Percentiles rank a stretch among this genome's conserved stretches.
Evolutionary conservation across 2,113 vertebrate species (phyloP).

Genomic region (Odontophorus gujanensis): DNA sequence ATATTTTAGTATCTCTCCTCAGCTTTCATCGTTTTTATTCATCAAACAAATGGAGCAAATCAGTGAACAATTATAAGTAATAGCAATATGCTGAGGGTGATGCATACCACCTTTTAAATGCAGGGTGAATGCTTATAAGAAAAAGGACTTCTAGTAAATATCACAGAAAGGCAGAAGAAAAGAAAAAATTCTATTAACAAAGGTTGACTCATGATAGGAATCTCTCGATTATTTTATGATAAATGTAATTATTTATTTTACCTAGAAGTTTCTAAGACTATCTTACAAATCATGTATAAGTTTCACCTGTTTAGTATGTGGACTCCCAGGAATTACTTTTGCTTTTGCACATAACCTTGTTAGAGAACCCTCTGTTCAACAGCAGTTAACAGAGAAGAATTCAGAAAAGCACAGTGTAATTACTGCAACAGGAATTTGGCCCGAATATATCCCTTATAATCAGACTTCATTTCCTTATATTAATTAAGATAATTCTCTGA

Average conservation of each 20-base stretch:
- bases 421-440: background rate
- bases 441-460: background rate
- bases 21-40: background rate
- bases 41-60: background rate
- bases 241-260: background rate
- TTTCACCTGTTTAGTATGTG: background rate
- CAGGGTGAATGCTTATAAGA: background rate
- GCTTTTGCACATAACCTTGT: background rate
- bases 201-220: background rate
- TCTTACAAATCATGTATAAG: background rate
- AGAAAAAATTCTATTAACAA: background rate
- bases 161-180: background rate
- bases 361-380: background rate
- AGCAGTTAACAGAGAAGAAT: background rate
- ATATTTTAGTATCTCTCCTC: background rate
- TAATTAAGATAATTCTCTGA: background rate
- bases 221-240: background rate
- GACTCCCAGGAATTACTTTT: background rate
- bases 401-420: background rate
- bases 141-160: background rate
- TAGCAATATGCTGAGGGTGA: background rate
- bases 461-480: background rate
- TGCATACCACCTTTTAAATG: conserved; percentile 6
- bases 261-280: background rate
- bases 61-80: background rate